Conservation (phyloP, 2,888 invertebrate genomes). For the Abrostola tripartita region DNA sequence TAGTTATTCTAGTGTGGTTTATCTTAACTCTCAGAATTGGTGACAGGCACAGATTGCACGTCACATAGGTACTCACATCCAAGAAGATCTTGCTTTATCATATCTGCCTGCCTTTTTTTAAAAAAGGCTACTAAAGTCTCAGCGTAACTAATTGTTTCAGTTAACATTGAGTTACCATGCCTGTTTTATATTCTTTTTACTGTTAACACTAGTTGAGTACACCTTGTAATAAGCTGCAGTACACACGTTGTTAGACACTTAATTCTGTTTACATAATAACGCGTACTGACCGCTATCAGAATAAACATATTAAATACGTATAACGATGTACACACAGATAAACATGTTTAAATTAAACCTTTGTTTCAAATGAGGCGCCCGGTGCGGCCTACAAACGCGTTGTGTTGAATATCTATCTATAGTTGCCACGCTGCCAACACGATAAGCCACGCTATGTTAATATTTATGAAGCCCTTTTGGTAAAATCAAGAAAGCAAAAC, state of each 20-base stretch:
- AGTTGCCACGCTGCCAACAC: conserved; percentile 28
- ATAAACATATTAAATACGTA: conserved; percentile 36
- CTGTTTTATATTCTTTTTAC: conserved; percentile 29
- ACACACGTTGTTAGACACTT: conserved; percentile 11
- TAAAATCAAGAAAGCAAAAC: conserved; percentile 34
- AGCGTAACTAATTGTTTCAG: too few species aligned
- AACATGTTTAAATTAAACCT: conserved; percentile 51
- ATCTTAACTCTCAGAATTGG: too few species aligned
- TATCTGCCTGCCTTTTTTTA: too few species aligned
- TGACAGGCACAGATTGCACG: too few species aligned
- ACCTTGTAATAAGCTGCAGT: conserved; percentile 21
- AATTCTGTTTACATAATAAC: conserved; percentile 18
- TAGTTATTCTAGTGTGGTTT: too few species aligned
- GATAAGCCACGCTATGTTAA: conserved; percentile 31
- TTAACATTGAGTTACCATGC: conserved; percentile 34
- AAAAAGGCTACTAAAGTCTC: too few species aligned
- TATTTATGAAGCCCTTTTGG: conserved; percentile 26
- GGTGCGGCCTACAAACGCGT: conserved; percentile 23
- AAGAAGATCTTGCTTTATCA: too few species aligned
- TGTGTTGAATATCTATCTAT: conserved; percentile 52
- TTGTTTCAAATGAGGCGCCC: conserved; percentile 50
- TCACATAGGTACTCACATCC: too few species aligned
- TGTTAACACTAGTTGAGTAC: conserved; percentile 30
- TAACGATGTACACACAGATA: conserved; percentile 40
- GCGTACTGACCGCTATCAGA: conserved; percentile 44